phyloP scores from a whole-genome alignment of 2,797 vertebrate genomes.

The Eurystomus glaucurus region DNA sequence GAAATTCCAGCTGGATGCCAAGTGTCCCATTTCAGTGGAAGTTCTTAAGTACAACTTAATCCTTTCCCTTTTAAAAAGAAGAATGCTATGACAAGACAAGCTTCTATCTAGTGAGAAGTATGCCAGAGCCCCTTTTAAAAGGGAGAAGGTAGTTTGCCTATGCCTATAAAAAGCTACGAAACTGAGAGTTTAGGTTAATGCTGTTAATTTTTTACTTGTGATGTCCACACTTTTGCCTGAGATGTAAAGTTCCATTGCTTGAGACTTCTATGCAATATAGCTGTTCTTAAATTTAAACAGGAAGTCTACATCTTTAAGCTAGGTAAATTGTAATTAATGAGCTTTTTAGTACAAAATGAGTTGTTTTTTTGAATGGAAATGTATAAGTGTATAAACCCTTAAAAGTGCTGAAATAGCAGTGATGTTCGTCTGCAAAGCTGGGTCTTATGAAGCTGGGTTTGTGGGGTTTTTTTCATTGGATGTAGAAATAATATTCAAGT shows the following conservation, averaged over 20 bases:
- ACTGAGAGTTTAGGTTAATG: background rate
- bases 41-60: background rate
- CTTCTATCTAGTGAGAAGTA: background rate
- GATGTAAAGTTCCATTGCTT: background rate
- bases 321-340: background rate
- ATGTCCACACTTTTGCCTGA: background rate
- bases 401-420: background rate
- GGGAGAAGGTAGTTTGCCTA: background rate
- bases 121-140: background rate
- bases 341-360: background rate
- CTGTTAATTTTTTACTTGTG: background rate
- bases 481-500: background rate
- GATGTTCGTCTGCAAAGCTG: accelerated
- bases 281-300: background rate
- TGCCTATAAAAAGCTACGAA: background rate
- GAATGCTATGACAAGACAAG: background rate
- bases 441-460: background rate
- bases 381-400: background rate
- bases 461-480: accelerated
- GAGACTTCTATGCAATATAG: background rate
- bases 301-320: background rate
- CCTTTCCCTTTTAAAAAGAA: background rate
- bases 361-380: background rate
- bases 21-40: background rate
- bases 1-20: background rate